A percentile compares a stretch with the other conserved stretches of the same genome.
Conservation (phyloP, 2,113 vertebrate genomes). For the Tragelaphus strepsiceros region DNA sequence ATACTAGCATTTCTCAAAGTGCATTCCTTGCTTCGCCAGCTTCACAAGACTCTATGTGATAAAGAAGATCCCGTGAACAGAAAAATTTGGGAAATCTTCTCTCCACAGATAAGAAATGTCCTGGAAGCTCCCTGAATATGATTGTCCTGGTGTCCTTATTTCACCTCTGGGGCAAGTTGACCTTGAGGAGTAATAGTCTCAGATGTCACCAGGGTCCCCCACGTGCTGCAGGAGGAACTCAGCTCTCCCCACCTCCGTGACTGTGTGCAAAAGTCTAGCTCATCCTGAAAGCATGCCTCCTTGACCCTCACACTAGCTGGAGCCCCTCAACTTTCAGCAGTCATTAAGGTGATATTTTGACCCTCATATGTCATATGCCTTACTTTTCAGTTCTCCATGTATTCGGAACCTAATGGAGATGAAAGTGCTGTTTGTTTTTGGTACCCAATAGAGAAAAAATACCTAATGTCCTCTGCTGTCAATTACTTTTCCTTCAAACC, state of each 20-base stretch:
- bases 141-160: not conserved
- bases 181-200: not conserved
- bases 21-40: not conserved
- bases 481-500: constrained; percentile 55
- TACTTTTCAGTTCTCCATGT: constrained; percentile 38
- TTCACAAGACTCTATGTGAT: not conserved
- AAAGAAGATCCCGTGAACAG: not conserved
- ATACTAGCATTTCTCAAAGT: not conserved
- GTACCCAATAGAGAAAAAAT: constrained; percentile 51
- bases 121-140: not conserved
- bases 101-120: not conserved
- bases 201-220: not conserved
- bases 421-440: constrained; percentile 29
- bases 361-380: not conserved
- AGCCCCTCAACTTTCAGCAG: not conserved
- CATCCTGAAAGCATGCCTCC: not conserved
- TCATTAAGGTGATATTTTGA: not conserved
- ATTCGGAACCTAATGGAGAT: not conserved
- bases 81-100: not conserved
- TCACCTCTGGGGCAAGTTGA: not conserved
- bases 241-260: not conserved
- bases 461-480: constrained; percentile 14
- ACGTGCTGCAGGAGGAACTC: not conserved
- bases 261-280: not conserved
- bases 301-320: not conserved